phyloP scores from a whole-genome alignment of 2,113 vertebrate species.

The Gymnarchus niloticus region DNA sequence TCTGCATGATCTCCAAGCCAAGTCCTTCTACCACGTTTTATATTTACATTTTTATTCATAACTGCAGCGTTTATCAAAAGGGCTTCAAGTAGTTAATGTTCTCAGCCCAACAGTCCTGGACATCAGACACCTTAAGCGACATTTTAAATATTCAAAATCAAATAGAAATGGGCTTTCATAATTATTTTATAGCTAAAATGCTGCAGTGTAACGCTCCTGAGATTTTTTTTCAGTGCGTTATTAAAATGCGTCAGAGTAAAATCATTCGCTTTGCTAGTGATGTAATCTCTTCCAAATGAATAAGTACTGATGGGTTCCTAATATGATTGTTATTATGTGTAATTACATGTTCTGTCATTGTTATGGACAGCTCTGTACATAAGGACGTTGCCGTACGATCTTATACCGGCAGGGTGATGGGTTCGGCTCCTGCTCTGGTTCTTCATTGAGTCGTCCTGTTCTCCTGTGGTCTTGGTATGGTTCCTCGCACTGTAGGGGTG shows the following conservation, averaged over 20 bases:
- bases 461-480: neutral
- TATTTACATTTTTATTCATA: neutral
- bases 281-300: slow-evolving; percentile 16
- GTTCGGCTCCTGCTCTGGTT: neutral
- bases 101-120: neutral
- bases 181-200: neutral
- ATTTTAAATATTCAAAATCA: neutral
- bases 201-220: neutral
- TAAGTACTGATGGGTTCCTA: neutral
- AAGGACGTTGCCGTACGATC: neutral
- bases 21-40: slow-evolving; percentile 50
- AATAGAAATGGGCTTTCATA: neutral
- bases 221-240: neutral
- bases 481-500: neutral
- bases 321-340: slow-evolving; percentile 12
- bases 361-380: neutral
- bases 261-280: slow-evolving; percentile 8
- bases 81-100: neutral
- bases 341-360: slow-evolving; percentile 1
- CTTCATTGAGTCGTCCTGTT: neutral
- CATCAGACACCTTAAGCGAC: neutral
- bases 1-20: slow-evolving; percentile 63
- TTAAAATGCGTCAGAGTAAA: slow-evolving; percentile 4
- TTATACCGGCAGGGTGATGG: neutral
- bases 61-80: neutral